Evolutionary conservation across 2,797 vertebrate species (phyloP), one percentile per base, ranked within the genome.

Genomic region (Phoxinus dragarum): DNA sequence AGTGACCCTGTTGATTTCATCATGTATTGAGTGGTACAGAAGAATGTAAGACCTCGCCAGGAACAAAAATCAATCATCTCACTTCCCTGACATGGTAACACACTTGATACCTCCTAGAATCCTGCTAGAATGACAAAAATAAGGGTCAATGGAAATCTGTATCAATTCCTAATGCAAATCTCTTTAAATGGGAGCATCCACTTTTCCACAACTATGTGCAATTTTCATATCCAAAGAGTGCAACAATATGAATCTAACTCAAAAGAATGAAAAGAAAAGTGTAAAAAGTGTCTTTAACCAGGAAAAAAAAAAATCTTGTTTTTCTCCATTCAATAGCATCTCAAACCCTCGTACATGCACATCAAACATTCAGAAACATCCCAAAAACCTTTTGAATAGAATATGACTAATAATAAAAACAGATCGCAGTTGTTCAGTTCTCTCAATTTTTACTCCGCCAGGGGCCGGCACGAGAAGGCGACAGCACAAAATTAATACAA

Each of bases 381-480:
- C 91, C 91, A 90, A 90, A 88, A 92, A 93, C 90, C 91, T 80
- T 89, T 87, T 90, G 82, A 91, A 93, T 92, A 93, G 91, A 94
- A 94, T 94, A 94, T 91, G 85, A 85, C 89, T 91, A 92, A 94
- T 91, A 91, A 95, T 92, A 88, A 94, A 96, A 95, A 95, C 86
- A 91, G 92, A 92, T 93, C 89, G 8, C 68, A 80, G 89, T 90
- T 89, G 73, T 88, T 91, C 87, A 68, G 88, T 89, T 88, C 84
- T 91, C 81, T 89, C 91, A 88, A 89, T 89, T 75, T 78, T 85
- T 44, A 76, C 92, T 87, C 88, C 89, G 86, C 92, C 92, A 91
- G 93, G 92, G 93, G 92, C 88, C 3, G 14, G 34, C 54, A 91
- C 84, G 92, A 91, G 91, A 92, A 87, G 91, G 88, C 88, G 90